phyloP scores from a whole-genome alignment of 2,888 invertebrate species.

The Drosophila nigritarsus region DNA sequence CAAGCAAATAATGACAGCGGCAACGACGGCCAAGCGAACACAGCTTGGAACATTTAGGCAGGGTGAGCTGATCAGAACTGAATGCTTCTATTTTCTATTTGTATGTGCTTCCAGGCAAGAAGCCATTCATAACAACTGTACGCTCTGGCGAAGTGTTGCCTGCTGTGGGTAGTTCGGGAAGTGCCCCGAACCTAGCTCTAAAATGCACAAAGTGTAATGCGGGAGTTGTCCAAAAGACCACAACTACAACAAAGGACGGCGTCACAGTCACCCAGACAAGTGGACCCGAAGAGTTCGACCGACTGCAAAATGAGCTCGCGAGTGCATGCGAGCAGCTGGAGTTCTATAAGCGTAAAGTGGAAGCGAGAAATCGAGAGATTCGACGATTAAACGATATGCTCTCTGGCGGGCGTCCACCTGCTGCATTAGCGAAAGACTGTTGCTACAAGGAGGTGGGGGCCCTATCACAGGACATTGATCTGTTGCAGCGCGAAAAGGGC shows the following conservation, averaged over 20 bases:
- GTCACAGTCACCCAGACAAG: slow-evolving; percentile 72
- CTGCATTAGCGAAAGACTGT: slow-evolving; percentile 88
- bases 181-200: slow-evolving; percentile 35
- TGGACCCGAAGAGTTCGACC: slow-evolving; percentile 80
- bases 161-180: slow-evolving; percentile 39
- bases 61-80: slow-evolving; percentile 33
- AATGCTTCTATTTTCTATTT: not conserved
- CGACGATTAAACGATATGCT: slow-evolving; percentile 88
- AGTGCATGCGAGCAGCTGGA: slow-evolving; percentile 85
- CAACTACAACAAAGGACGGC: slow-evolving; percentile 62
- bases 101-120: slow-evolving; percentile 69
- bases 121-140: slow-evolving; percentile 84
- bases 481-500: slow-evolving; percentile 87
- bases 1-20: slow-evolving; percentile 79
- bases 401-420: slow-evolving; percentile 89
- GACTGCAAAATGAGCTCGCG: slow-evolving; percentile 84
- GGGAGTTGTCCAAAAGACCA: slow-evolving; percentile 67
- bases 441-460: slow-evolving; percentile 87
- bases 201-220: slow-evolving; percentile 83
- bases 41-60: slow-evolving; percentile 20
- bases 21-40: slow-evolving; percentile 35
- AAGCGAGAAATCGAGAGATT: slow-evolving; percentile 89
- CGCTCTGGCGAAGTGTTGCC: slow-evolving; percentile 81
- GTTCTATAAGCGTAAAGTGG: slow-evolving; percentile 85
- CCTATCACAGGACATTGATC: slow-evolving; percentile 87